These are phyloP conservation scores for Drosophila serrata DNA, from an alignment of 1,140 invertebrate species.

Conservation along the genomic window DNA sequence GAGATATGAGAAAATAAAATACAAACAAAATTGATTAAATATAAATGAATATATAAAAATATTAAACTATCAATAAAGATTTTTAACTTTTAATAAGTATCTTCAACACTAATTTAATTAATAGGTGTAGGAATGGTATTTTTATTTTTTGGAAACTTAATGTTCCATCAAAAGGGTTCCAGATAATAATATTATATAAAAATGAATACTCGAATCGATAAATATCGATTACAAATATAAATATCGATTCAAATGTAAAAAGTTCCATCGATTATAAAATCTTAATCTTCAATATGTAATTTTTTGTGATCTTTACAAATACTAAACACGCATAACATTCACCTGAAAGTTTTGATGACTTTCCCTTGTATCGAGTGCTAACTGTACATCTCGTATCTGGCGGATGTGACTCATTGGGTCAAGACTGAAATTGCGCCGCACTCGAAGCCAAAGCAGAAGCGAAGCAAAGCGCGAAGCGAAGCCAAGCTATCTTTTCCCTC, in stretches of 20 bases:
- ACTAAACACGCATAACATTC: too few relatives aligned
- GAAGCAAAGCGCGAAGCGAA: slow-evolving; percentile 9
- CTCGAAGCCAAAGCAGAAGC: slow-evolving; percentile 21
- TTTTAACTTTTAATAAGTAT: too few relatives aligned
- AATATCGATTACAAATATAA: too few relatives aligned
- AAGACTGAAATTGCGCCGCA: slow-evolving; percentile 61
- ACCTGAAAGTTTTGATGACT: background rate
- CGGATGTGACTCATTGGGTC: slow-evolving; percentile 76
- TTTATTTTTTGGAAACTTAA: background rate
- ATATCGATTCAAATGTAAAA: background rate
- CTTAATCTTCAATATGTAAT: too few relatives aligned
- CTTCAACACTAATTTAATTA: too few relatives aligned
- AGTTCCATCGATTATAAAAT: too few relatives aligned
- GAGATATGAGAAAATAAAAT: too few relatives aligned
- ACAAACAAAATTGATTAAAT: too few relatives aligned
- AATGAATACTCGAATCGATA: background rate
- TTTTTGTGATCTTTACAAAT: too few relatives aligned
- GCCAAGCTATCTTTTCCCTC: slow-evolving; percentile 1
- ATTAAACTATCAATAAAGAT: background rate
- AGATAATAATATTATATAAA: background rate
- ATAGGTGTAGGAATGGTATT: too few relatives aligned
- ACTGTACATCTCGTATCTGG: slow-evolving; percentile 40
- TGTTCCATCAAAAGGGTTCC: background rate
- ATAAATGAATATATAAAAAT: background rate
- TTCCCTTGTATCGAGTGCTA: background rate